These are phyloP conservation scores for Brachionus sp. DNA, from an alignment of 1,140 invertebrate genomes.

Conservation along the genomic window DNA sequence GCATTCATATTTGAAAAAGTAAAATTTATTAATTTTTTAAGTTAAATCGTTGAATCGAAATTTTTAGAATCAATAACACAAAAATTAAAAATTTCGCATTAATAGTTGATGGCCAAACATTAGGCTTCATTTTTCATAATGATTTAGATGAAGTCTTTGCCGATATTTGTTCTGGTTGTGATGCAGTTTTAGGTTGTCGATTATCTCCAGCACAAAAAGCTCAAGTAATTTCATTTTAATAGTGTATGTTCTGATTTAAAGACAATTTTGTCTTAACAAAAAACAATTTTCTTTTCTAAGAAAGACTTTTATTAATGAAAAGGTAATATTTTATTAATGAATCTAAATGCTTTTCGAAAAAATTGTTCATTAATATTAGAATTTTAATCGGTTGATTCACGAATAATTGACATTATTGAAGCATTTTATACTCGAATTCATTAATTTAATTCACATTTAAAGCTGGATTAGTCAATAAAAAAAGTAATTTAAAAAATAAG, in stretches of 20 bases:
- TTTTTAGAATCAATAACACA: slow-evolving; percentile 46
- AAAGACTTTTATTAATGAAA: no score
- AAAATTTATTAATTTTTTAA: slow-evolving; percentile 47
- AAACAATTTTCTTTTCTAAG: no score
- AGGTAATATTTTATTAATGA: no score
- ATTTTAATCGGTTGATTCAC: no score
- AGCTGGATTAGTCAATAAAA: no score
- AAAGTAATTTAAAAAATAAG: no score
- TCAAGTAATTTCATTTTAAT: slow-evolving; percentile 77
- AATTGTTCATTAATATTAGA: not conserved
- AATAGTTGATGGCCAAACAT: slow-evolving; percentile 28
- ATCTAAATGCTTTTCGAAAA: not conserved
- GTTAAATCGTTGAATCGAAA: not conserved
- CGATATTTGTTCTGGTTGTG: slow-evolving; percentile 50
- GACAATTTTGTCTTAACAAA: no score
- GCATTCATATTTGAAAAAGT: not conserved
- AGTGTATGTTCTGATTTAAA: no score
- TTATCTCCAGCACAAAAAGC: slow-evolving; percentile 99
- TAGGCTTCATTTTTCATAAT: not conserved
- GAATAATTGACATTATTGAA: no score
- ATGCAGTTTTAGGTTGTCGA: slow-evolving; percentile 83
- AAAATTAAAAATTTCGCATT: slow-evolving; percentile 52
- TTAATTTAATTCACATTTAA: no score
- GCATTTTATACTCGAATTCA: no score
- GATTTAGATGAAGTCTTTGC: slow-evolving; percentile 68